These are phyloP conservation scores for Archips xylosteana DNA, from an alignment of 2,888 invertebrate genomes.

Conservation along the genomic window DNA sequence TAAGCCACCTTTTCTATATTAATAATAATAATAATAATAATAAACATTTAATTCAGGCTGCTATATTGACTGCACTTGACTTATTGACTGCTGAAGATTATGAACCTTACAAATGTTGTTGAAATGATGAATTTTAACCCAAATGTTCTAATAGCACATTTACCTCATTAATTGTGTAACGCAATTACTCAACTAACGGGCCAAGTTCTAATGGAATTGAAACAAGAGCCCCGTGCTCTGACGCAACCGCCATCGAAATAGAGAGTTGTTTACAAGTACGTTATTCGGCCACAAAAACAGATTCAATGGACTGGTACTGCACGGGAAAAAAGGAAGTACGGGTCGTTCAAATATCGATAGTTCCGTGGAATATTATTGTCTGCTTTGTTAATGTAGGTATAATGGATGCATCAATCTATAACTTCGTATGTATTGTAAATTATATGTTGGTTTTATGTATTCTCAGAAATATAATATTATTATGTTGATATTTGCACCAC, in stretches of 20 bases:
- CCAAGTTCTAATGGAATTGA: slow-evolving; percentile 25
- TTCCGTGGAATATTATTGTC: not conserved
- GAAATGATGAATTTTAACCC: not conserved
- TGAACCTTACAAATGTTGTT: no score
- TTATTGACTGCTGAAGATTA: no score
- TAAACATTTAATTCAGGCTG: no score
- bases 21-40: no score
- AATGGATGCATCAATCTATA: no score
- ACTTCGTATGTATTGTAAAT: no score
- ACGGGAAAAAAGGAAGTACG: slow-evolving; percentile 17
- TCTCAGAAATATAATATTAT: no score
- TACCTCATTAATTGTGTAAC: slow-evolving; percentile 24
- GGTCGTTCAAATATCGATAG: not conserved
- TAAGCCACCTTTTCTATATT: no score
- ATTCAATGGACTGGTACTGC: slow-evolving; percentile 16
- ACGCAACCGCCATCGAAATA: slow-evolving; percentile 57
- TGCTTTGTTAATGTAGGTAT: no score
- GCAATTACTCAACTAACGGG: slow-evolving; percentile 31
- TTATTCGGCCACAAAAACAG: slow-evolving; percentile 26
- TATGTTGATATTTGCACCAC: no score
- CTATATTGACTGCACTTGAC: no score
- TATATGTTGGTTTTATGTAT: no score
- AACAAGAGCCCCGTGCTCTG: slow-evolving; percentile 20
- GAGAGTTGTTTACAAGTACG: slow-evolving; percentile 70
- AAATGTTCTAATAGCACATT: slow-evolving; percentile 28